Evolutionary conservation across 1,140 invertebrate species (phyloP), one percentile per base, ranked within the genome.

Genomic region (Phthorimaea operculella): DNA sequence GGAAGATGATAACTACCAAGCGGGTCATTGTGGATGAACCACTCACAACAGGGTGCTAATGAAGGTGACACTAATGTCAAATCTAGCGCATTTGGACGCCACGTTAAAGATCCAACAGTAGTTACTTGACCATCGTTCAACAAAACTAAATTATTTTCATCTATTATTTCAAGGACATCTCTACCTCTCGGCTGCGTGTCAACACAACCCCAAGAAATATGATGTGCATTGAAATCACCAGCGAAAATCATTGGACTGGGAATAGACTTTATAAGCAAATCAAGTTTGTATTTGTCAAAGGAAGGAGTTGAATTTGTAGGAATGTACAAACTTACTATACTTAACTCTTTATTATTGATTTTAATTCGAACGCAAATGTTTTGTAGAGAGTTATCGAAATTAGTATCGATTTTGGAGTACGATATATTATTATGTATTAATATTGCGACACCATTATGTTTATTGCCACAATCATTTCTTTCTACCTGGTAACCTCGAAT

Each of bases 361-460:
- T 36, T 17, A 4, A 50, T 33, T 14, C 48, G 17, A 12, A 50
- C 21, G 28, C 48, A 21, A n/a, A 50, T 50, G 15, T 50, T 50
- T 12, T 50, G 48, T 28, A 50, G 10, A 50, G 48, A 50, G 14
- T 21, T 33, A 50, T 50, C 48, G n/a, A 50, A 50, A 33, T 14
- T 28, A 4, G 48, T 50, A 33, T 12, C 14, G 3, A 50, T 28
- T 50, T 50, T 50, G 14, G 36, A 12, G 47, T 52, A 51, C 16
- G 21, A 10, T 51, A 62, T 51, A 33, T 28, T 57, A 15, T 62
- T 65, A 56, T 62, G 60, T 33, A 65, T 57, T 51, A 65, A 51
- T 33, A 65, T 62, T 10, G 55, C 57, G 14, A 65, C 58, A 6
- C 63, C 63, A 58, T 65, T 65, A 17, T 62, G 60, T 17, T 51